Evolutionary conservation across 2,113 vertebrate species (phyloP).

Genomic region (Ardeotis arabs): DNA sequence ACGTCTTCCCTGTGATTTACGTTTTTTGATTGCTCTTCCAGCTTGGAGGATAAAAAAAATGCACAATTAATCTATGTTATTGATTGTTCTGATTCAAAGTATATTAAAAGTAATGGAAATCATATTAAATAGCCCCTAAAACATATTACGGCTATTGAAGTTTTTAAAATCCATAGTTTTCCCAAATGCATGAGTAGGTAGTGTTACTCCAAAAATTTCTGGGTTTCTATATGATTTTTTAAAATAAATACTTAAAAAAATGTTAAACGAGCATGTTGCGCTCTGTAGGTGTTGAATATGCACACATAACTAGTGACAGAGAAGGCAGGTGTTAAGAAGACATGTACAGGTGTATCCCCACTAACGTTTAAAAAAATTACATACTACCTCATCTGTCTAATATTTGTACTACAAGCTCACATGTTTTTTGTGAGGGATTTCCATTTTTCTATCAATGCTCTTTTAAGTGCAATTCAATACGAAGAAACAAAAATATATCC

Average conservation of each 20-base stretch:
- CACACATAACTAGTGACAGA: not conserved
- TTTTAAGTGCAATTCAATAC: not conserved
- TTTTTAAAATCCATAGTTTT: not conserved
- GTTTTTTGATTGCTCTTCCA: conserved; percentile 89
- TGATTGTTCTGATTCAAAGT: not conserved
- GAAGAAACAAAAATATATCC: not conserved
- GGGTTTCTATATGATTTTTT: not conserved
- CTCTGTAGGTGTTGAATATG: not conserved
- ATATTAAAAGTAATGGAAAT: not conserved
- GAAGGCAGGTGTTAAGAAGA: not conserved
- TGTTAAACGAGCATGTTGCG: not conserved
- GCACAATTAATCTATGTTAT: not conserved
- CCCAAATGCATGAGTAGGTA: not conserved
- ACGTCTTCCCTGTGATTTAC: conserved; percentile 87
- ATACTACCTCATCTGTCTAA: not conserved
- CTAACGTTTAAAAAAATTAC: not conserved
- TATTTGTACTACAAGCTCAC: not conserved
- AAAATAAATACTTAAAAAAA: not conserved
- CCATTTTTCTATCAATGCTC: not conserved
- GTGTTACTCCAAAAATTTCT: not conserved
- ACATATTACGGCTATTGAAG: not conserved
- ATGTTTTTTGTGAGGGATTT: not conserved
- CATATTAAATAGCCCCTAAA: not conserved
- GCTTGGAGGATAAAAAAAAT: conserved; percentile 74
- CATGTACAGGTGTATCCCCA: not conserved